Evolutionary conservation across 1,140 invertebrate species (phyloP).

Genomic region (Batillaria attramentaria): DNA sequence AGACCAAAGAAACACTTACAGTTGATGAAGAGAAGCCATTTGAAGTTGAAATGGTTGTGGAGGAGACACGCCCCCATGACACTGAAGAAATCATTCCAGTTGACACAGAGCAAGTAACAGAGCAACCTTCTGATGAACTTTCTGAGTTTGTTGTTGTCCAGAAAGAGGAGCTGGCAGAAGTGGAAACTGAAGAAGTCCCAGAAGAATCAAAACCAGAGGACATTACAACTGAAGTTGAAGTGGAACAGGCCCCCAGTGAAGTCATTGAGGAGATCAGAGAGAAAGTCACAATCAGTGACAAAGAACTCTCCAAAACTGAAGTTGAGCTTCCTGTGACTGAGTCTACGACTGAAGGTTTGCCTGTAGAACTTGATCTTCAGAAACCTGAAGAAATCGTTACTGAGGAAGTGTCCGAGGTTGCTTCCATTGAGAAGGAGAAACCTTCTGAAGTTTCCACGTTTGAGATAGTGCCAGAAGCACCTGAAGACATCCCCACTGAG

Average conservation of each 20-base stretch:
- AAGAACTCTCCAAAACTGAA: constrained; percentile 24
- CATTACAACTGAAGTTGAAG: constrained; percentile 13
- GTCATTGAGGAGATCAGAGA: constrained; percentile 37
- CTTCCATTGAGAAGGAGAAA: constrained; percentile 21
- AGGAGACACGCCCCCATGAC: constrained; percentile 1
- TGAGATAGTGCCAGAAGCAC: constrained; percentile 28
- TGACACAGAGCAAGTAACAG: constrained; percentile 24
- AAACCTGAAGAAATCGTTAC: constrained; percentile 39
- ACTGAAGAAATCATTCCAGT: constrained; percentile 19
- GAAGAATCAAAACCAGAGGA: constrained; percentile 28
- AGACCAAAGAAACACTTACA: constrained; percentile 22
- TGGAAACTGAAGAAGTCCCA: constrained; percentile 30
- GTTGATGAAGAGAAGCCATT: constrained; percentile 33
- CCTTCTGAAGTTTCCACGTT: constrained; percentile 27
- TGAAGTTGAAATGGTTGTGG: constrained; percentile 34
- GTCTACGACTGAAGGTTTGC: constrained; percentile 35
- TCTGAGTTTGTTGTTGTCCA: constrained; percentile 32
- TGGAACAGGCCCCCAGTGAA: constrained; percentile 32
- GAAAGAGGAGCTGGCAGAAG: constrained; percentile 36
- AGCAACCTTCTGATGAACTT: constrained; percentile 29
- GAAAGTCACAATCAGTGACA: constrained; percentile 30
- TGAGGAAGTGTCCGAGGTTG: constrained; percentile 7
- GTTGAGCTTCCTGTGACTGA: constrained; percentile 25
- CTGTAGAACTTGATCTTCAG: constrained; percentile 30
- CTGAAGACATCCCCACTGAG: constrained; percentile 32